A percentile compares a stretch with the other conserved stretches of the same genome.
These are phyloP conservation scores for Nomada hirtipes DNA, from an alignment of 2,888 invertebrate genomes.

Conservation along the genomic window DNA sequence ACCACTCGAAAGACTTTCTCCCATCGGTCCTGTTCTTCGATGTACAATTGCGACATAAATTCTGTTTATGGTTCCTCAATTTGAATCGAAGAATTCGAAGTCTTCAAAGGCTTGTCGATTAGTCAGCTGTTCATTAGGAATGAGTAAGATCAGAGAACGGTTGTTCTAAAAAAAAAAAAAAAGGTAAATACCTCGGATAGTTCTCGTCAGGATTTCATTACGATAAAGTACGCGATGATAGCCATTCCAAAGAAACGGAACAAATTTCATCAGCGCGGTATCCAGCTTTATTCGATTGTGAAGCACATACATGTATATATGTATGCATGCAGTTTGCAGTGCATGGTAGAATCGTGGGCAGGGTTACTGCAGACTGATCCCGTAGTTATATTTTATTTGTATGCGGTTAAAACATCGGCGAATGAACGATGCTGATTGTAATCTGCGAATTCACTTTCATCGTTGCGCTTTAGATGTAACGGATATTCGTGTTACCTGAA, in stretches of 20 bases:
- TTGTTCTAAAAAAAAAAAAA: constrained; percentile 36
- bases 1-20: constrained; percentile 31
- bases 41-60: too few species aligned
- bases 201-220: constrained; percentile 5
- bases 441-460: constrained; percentile 38
- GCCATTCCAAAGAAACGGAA: not conserved
- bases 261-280: constrained; percentile 5
- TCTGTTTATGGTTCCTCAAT: not conserved
- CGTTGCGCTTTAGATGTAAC: constrained; percentile 20
- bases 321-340: not conserved
- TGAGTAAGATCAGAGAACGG: constrained; percentile 23
- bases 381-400: constrained; percentile 8
- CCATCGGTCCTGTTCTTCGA: constrained; percentile 1
- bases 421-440: constrained; percentile 16
- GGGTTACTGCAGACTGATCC: not conserved
- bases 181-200: constrained; percentile 3
- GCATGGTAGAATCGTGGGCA: not conserved
- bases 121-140: constrained; percentile 4
- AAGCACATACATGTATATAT: not conserved
- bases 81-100: not conserved
- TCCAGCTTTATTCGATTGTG: not conserved
- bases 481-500: constrained; percentile 26
- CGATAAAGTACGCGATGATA: not conserved
- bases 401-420: constrained; percentile 17
- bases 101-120: not conserved